Evolutionary conservation across 2,113 vertebrate species (phyloP).

Genomic region (Hiodon alosoides): DNA sequence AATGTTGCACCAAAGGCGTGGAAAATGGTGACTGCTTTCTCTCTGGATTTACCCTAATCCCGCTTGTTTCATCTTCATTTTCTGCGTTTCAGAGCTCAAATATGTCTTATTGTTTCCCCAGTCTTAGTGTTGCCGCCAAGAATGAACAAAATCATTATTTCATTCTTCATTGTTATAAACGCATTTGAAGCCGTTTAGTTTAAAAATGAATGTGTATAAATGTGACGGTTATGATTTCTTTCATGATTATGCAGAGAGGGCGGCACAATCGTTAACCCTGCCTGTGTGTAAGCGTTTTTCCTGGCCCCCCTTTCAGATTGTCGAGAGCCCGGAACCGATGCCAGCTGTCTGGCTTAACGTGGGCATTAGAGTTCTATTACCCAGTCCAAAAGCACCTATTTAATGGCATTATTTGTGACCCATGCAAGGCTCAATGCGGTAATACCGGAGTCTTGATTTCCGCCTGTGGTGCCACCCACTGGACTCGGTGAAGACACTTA

Average conservation of each 20-base stretch:
- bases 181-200: constrained; percentile 21
- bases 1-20: constrained; percentile 37
- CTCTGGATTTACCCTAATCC: constrained; percentile 34
- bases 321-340: constrained; percentile 42
- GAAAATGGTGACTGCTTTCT: constrained; percentile 46
- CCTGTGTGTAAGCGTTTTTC: constrained; percentile 45
- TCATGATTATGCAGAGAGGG: constrained; percentile 44
- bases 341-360: constrained; percentile 32
- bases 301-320: constrained; percentile 41
- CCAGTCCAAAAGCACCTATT: constrained; percentile 1
- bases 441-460: neutral
- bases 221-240: constrained; percentile 40
- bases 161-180: constrained; percentile 18
- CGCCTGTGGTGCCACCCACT: neutral
- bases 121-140: constrained; percentile 23
- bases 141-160: constrained; percentile 29
- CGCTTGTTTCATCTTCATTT: neutral
- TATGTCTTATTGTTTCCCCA: constrained; percentile 29
- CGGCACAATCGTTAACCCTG: constrained; percentile 46
- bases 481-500: no score
- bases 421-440: neutral
- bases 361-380: constrained; percentile 25
- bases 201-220: constrained; percentile 25
- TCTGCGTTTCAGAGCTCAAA: constrained; percentile 32
- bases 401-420: constrained; percentile 20